Evolutionary conservation across 1,140 invertebrate genomes (phyloP), one percentile per base, ranked within the genome.

Genomic region (Drosophila gunungcola): DNA sequence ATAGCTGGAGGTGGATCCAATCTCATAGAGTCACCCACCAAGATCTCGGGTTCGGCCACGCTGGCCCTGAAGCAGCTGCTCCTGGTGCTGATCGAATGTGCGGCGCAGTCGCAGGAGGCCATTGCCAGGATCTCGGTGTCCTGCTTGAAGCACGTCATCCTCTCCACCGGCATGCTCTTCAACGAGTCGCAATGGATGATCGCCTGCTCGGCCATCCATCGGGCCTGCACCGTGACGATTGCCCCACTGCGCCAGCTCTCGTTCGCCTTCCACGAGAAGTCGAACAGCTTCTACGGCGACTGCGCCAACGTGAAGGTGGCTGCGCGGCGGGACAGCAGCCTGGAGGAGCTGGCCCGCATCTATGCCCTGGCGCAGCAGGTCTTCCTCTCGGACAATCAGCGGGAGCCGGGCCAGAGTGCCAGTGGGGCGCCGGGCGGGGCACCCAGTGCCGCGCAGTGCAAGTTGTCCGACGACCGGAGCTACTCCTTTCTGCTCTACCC

Each of bases 231-330:
- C 9, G 95, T 97, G 12, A 97, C 97, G 16, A 94, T 98, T 9
- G 95, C 96, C 57, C 96, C 97, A 36, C 91, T 98, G 16, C 95
- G 96, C 51, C 97, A 98, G 93, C 92, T 99, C 16, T 97, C 97
- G 34, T 95, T 96, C 79, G 97, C 97, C 4, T 98, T 98, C 89
- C 96, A 97, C 78, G 95, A 96, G 69, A 96, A 97, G 77, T 98
- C 97, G 0, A 97, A 98, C 76, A 98, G 97, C 77, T 98, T 98
- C 92, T 98, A 98, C 93, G 97, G 97, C 2, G 97, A 98, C 91
- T 93, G 97, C 61, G 97, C 97, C 3, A 97, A 97, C 67, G 97
- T 99, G 0, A 98, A 98, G 94, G 97, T 98, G 2, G 97, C 97
- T 3, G 97, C 97, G 0, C 94, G 97, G 32, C 95, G 96, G 68